Evolutionary conservation across 2,888 invertebrate genomes (phyloP).

Genomic region (Drosophila rubida): DNA sequence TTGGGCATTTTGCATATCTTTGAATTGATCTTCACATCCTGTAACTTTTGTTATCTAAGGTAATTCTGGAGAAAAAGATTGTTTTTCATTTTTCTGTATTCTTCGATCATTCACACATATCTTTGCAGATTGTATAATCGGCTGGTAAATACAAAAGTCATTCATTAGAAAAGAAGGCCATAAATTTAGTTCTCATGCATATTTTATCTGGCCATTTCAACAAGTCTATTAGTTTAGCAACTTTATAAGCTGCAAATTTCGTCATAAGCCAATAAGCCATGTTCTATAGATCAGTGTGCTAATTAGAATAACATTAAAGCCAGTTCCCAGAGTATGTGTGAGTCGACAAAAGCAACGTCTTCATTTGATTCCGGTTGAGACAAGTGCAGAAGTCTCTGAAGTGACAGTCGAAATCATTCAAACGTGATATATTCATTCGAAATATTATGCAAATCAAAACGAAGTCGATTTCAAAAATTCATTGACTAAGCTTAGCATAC

Average conservation of each 20-base stretch:
- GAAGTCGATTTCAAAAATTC: conserved; percentile 2
- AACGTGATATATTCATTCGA: conserved; percentile 26
- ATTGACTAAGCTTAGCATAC: conserved; percentile 11
- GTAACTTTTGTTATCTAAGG: not conserved
- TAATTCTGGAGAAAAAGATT: not conserved
- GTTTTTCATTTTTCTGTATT: not conserved
- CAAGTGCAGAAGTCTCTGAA: conserved; percentile 11
- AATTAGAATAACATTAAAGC: not conserved
- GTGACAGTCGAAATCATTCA: conserved; percentile 36
- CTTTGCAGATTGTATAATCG: too few species aligned
- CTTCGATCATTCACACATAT: not conserved
- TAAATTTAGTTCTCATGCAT: not conserved
- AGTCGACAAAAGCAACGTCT: not conserved
- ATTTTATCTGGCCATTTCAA: not conserved
- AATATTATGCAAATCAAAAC: conserved; percentile 57
- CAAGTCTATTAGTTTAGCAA: not conserved
- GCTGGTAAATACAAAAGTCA: not conserved
- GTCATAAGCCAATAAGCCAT: not conserved
- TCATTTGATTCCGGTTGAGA: not conserved
- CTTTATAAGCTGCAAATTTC: not conserved
- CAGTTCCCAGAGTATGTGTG: conserved; percentile 4
- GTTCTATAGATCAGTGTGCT: not conserved
- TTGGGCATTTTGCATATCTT: not conserved
- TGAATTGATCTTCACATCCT: not conserved
- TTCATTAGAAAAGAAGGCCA: not conserved